Conservation (phyloP, 2,888 invertebrate genomes). For the Beris morrisii region DNA sequence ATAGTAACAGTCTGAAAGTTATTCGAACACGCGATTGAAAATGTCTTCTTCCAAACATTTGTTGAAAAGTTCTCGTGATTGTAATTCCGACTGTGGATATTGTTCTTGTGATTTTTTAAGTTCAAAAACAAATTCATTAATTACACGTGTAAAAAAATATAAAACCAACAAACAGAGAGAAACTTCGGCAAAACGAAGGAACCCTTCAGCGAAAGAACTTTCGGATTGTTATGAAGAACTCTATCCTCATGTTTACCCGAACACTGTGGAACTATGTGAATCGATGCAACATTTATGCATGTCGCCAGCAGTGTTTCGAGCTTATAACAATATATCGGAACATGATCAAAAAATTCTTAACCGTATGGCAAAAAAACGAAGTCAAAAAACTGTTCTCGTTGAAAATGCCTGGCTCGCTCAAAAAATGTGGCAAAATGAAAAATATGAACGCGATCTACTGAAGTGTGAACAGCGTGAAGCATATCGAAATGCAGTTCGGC, state of each 20-base stretch:
- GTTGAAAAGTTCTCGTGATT: constrained; percentile 11
- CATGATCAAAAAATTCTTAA: constrained; percentile 55
- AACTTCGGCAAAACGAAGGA: not conserved
- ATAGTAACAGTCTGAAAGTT: constrained; percentile 6
- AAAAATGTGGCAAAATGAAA: constrained; percentile 56
- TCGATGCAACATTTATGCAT: constrained; percentile 53
- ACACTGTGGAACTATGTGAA: constrained; percentile 44
- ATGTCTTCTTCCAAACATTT: constrained; percentile 9
- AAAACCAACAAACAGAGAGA: constrained; percentile 15
- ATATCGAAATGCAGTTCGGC: constrained; percentile 50
- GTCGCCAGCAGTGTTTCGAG: constrained; percentile 49
- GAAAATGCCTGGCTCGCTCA: constrained; percentile 55
- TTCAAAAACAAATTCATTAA: constrained; percentile 2
- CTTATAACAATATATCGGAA: constrained; percentile 49
- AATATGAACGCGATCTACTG: constrained; percentile 51
- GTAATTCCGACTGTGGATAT: constrained; percentile 23
- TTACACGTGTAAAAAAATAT: constrained; percentile 13
- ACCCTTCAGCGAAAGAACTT: not conserved
- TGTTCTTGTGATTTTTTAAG: constrained; percentile 27
- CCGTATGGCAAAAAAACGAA: constrained; percentile 54
- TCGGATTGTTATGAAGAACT: not conserved
- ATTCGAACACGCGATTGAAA: not conserved
- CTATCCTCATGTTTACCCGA: constrained; percentile 19
- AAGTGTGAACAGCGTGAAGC: constrained; percentile 53
- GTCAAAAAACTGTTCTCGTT: constrained; percentile 47